These are phyloP conservation scores for Bruchidius siliquastri DNA, from an alignment of 2,888 invertebrate genomes.

Conservation along the genomic window DNA sequence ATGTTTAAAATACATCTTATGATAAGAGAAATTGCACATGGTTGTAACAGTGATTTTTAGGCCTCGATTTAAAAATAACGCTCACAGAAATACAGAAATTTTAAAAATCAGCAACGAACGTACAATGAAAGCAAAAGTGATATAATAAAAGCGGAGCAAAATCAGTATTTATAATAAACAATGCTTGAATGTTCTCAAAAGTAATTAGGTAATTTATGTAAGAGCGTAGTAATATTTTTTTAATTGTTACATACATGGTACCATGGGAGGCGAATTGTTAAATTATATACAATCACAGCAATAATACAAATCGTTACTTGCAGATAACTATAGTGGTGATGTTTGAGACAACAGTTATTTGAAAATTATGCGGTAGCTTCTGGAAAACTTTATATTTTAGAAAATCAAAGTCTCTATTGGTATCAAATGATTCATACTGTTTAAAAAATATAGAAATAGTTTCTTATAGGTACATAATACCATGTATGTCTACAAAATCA, in stretches of 20 bases:
- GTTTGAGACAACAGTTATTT: no score
- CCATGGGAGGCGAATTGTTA: no score
- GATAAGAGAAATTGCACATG: not conserved
- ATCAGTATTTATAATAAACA: not conserved
- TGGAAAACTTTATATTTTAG: no score
- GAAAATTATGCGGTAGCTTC: no score
- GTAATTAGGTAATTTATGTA: not conserved
- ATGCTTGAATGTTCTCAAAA: constrained; percentile 1
- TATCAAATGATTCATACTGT: no score
- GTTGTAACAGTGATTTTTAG: not conserved
- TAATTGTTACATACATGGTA: not conserved
- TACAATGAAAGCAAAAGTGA: not conserved
- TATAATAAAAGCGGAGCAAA: not conserved
- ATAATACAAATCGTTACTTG: no score
- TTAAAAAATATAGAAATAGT: not conserved
- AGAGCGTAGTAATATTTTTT: not conserved
- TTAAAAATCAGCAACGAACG: not conserved
- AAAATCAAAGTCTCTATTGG: no score
- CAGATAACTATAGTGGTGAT: no score
- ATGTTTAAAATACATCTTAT: no score
- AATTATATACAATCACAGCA: no score
- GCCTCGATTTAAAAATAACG: not conserved
- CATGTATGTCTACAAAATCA: not conserved
- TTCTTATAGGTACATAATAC: not conserved
- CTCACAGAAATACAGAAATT: not conserved